Base-by-base conservation (phyloP, 2,113 vertebrate genomes). In the Cavia aperea region DNA sequence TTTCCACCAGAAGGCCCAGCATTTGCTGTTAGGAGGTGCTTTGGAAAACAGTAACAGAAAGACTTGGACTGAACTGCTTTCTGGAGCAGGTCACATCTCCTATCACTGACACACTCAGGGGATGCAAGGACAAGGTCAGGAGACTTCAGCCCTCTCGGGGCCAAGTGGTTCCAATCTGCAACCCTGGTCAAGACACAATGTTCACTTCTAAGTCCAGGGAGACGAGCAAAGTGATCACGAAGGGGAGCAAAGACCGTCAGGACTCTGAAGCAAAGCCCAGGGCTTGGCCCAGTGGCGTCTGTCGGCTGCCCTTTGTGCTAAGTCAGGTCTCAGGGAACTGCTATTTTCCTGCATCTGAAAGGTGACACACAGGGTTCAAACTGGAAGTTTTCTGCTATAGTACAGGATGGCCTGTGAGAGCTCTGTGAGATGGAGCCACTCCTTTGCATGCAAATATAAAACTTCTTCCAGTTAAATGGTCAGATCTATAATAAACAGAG, bases 21-120 rank as follows among this genome's bases (percentile, higher is more conserved):
- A 3, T 84, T 89, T 90, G 54, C 62, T 89, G 11, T 51, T 73
- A 82, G 21, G 33, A 92, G 9, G 0, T 49, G 62, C 51, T 90
- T 65, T 92, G n/a, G 66, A 85, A 87, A 95, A 58, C 0, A 84
- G 19, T 60, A 77, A 92, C 36, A 85, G 81, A 62, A 77, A 92
- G 51, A 18, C 12, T 87, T n/a, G 24, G 36, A 46, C 49, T 43
- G 26, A 49, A 31, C 12, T 89, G 36, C 43, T 85, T 87, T 94
- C 54, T 29, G 43, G 85, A 62, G 65, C 49, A 63, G 72, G 39
- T 87, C 94, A 81, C 36, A 63, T 33, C 54, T 86, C 60, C 63
- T 29, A 58, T 77, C 84, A 26, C 78, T 91, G 58, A 77, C 73
- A 16, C 82, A 13, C 49, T 92, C 43, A 54, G 23, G 77, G 51